Evolutionary conservation across 2,113 vertebrate genomes (phyloP).

Genomic region (Otus sunia): DNA sequence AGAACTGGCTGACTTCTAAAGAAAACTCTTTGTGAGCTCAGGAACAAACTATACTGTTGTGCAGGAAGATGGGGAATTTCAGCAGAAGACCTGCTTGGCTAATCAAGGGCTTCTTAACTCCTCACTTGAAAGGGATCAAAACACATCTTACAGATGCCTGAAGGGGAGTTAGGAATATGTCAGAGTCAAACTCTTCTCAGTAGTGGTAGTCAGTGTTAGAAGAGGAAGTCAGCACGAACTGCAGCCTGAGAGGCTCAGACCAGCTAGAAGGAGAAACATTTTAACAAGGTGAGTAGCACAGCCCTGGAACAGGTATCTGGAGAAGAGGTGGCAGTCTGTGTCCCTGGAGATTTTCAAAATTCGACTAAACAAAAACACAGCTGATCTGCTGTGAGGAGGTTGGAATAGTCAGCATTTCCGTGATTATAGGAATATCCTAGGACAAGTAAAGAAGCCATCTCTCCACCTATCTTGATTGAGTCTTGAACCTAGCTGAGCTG

Average conservation of each 20-base stretch:
- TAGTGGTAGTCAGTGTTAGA: rapidly evolving
- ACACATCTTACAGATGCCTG: not conserved
- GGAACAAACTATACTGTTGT: not conserved
- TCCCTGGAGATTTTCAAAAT: not conserved
- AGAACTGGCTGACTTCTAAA: not conserved
- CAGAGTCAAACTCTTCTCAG: not conserved
- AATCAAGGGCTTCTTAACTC: not conserved
- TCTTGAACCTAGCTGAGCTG: not conserved
- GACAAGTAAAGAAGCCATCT: not conserved
- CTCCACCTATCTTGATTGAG: not conserved
- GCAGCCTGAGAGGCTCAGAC: not conserved
- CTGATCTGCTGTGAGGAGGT: not conserved
- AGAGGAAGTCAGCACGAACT: not conserved
- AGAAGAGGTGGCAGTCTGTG: not conserved
- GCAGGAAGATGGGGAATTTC: not conserved
- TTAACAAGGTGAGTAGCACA: not conserved
- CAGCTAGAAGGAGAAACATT: not conserved
- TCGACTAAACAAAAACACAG: not conserved
- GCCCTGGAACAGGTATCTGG: not conserved
- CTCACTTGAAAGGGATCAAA: not conserved
- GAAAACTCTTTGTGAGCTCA: not conserved
- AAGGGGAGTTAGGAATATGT: not conserved
- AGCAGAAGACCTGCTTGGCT: not conserved
- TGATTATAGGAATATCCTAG: not conserved
- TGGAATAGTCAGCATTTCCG: not conserved